Evolutionary conservation across 2,888 invertebrate species (phyloP), one percentile per base, ranked within the genome.

Genomic region (Prenolepis imparis): DNA sequence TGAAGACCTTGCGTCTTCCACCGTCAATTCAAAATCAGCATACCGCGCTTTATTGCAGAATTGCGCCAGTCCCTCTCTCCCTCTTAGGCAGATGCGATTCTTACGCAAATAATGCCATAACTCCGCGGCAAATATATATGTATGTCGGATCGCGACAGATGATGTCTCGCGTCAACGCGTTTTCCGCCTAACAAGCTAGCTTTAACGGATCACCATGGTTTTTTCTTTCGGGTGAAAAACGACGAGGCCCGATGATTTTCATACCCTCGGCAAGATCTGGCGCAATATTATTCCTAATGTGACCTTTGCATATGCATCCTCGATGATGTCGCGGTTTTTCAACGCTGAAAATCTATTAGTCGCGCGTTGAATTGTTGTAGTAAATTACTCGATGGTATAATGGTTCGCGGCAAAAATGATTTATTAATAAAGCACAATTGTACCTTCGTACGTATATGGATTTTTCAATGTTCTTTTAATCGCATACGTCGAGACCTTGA

Each of bases 61-160:
- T 88, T 83, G 80, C 84, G 81, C 73, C 77, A 83, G 11, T 36
- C 39, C 39, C 57, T 39, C 66, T 64, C 55, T 63, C 63, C 18
- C 75, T 66, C 52, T 39, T 15, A 28, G 48, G 36, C n/a, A 18
- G 48, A 24, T 72, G 83, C 75, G 82, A 82, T 68, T 88, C 83
- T 88, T 88, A 88, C 88, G 88, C 88, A 88, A 88, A 88, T 88
- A 80, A 80, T 88, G 66, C 67, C 44, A 78, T 84, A 73, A 83
- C 61, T 68, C 32, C 74, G 44, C 64, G 84, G 84, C 87, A 80
- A 88, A 88, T 84, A 88, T 81, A 72, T 28, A 28, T 28, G 28
- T 28, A 3, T 63, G 48, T 57, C 75, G 28, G 5, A 32, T 28
- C 66, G 77, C 83, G 77, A 78, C 70, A 70, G 70, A 32, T 83